phyloP scores from a whole-genome alignment of 2,797 vertebrate species.

The Liparis tanakae region DNA sequence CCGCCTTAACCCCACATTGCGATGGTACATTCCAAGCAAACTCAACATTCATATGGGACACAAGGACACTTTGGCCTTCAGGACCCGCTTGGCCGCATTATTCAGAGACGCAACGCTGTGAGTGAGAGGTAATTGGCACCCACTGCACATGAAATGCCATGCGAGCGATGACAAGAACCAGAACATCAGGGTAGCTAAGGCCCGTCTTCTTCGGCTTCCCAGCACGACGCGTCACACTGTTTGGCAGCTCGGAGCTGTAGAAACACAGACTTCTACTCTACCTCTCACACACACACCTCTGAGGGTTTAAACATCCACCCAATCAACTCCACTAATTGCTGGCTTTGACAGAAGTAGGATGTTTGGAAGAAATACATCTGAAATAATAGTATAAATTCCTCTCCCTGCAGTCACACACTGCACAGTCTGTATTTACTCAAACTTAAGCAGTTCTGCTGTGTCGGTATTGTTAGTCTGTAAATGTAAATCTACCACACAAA shows the following conservation, averaged over 20 bases:
- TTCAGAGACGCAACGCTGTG: constrained; percentile 28
- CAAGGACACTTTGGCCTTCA: constrained; percentile 22
- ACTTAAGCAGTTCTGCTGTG: constrained; percentile 19
- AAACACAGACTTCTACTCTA: constrained; percentile 17
- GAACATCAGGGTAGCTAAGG: constrained; percentile 34
- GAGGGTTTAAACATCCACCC: constrained; percentile 19
- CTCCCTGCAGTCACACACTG: constrained; percentile 14
- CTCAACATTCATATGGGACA: constrained; percentile 10
- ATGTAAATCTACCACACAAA: constrained; percentile 40
- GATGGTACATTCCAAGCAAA: constrained; percentile 2
- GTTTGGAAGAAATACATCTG: constrained; percentile 6
- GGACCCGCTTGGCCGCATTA: constrained; percentile 19
- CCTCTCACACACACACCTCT: constrained; percentile 15
- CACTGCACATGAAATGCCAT: constrained; percentile 55
- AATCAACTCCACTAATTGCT: constrained; percentile 23
- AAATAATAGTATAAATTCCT: neutral
- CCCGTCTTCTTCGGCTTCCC: constrained; percentile 45
- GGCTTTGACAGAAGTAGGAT: neutral
- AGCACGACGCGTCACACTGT: constrained; percentile 7
- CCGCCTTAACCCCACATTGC: constrained; percentile 19
- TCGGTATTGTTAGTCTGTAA: constrained; percentile 29
- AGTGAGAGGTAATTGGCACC: constrained; percentile 53
- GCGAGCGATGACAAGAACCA: constrained; percentile 37
- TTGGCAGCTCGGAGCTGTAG: constrained; percentile 26
- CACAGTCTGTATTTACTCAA: constrained; percentile 11